Evolutionary conservation across 2,113 vertebrate genomes (phyloP).

Genomic region (Nycticorax nycticorax): DNA sequence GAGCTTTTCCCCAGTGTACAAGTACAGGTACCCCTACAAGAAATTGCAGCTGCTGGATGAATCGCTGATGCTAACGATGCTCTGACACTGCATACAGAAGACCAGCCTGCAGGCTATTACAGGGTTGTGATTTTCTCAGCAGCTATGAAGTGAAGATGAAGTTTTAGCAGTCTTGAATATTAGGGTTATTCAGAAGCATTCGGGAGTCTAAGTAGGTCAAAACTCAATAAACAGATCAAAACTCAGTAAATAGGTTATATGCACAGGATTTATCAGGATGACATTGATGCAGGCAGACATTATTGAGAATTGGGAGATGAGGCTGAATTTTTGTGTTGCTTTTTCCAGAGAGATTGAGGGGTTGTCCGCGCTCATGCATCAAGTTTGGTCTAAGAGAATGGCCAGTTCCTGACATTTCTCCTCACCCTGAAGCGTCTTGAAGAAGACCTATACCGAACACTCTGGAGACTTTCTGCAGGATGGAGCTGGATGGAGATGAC

Average conservation of each 20-base stretch:
- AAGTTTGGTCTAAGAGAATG: not conserved
- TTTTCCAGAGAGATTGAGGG: not conserved
- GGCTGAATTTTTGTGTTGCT: not conserved
- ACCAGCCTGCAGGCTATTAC: not conserved
- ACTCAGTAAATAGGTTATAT: not conserved
- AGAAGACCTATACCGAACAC: not conserved
- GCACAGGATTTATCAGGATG: not conserved
- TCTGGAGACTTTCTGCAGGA: not conserved
- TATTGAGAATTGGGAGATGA: not conserved
- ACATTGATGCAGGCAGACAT: not conserved
- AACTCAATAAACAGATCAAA: not conserved
- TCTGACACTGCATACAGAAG: not conserved
- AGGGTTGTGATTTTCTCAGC: not conserved
- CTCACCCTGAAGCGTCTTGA: not conserved
- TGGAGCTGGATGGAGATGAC: not conserved
- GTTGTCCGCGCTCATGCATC: accelerated
- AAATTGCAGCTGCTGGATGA: not conserved
- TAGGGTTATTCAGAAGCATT: not conserved
- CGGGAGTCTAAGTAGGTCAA: not conserved
- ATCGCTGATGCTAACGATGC: not conserved
- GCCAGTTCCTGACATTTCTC: not conserved
- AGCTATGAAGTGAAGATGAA: not conserved
- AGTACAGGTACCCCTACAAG: not conserved
- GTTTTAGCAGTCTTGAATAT: not conserved
- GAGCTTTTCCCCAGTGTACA: not conserved